Percentiles rank a stretch among this genome's conserved stretches.
Conservation (phyloP, 2,888 invertebrate species). For the Temnothorax ravouxi region DNA sequence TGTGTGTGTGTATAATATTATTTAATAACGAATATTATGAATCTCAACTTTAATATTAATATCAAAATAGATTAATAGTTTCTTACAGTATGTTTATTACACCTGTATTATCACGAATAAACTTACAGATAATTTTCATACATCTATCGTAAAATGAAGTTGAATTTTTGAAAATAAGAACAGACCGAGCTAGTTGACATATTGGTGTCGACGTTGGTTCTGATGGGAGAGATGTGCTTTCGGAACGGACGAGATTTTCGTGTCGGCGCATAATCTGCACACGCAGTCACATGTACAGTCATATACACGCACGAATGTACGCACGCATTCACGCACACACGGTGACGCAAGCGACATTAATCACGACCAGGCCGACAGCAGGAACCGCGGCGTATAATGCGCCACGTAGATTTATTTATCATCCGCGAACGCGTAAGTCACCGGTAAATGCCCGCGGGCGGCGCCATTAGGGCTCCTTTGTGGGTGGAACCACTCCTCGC, state of each 20-base stretch:
- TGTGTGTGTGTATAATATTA: no score
- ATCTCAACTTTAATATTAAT: not conserved
- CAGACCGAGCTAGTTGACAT: not conserved
- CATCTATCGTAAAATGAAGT: no score
- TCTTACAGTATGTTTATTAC: not conserved
- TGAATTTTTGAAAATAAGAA: not conserved
- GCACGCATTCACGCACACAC: conserved; percentile 6
- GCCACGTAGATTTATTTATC: conserved; percentile 84
- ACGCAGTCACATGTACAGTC: not conserved
- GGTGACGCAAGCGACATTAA: conserved; percentile 76
- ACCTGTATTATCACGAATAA: not conserved
- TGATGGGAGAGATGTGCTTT: conserved; percentile 9
- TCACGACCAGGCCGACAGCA: conserved; percentile 79
- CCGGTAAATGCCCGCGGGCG: conserved; percentile 76
- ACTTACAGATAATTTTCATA: not conserved
- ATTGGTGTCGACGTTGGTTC: not conserved
- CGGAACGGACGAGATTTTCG: conserved; percentile 13
- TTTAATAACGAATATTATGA: no score
- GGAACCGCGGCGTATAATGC: conserved; percentile 80
- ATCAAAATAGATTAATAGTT: not conserved
- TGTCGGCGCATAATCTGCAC: not conserved
- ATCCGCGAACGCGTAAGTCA: conserved; percentile 82
- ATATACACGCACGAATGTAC: not conserved
- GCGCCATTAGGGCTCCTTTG: conserved; percentile 74
- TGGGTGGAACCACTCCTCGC: conserved; percentile 75